A percentile compares a stretch with the other conserved stretches of the same genome.
phyloP scores from a whole-genome alignment of 2,113 vertebrate genomes.

The Pristiophorus japonicus region DNA sequence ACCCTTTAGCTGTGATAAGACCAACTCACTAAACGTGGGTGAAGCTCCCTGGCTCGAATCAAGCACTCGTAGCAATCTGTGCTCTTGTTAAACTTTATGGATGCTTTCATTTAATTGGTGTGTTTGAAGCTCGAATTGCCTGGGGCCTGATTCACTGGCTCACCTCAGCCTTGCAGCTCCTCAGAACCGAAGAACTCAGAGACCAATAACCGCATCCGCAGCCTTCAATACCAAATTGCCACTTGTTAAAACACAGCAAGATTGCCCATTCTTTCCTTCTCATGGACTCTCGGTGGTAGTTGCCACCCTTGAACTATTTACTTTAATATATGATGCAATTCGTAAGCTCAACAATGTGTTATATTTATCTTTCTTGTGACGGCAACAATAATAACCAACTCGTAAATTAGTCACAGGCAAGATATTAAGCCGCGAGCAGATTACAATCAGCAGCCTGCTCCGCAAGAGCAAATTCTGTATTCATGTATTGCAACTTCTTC shows the following conservation, averaged over 20 bases:
- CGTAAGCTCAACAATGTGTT: background rate
- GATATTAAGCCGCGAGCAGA: background rate
- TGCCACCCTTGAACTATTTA: background rate
- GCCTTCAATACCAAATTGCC: background rate
- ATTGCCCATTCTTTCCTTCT: background rate
- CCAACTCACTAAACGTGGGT: too few relatives aligned
- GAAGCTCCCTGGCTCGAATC: background rate
- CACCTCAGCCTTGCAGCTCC: too few relatives aligned
- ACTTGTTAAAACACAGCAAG: background rate
- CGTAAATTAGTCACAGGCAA: background rate
- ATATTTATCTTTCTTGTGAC: background rate
- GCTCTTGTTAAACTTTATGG: too few relatives aligned
- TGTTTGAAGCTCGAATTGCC: too few relatives aligned
- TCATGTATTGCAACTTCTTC: background rate
- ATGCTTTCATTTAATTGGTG: too few relatives aligned
- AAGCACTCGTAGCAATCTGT: background rate
- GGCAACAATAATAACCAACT: background rate
- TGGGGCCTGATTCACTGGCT: too few relatives aligned
- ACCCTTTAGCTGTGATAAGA: too few relatives aligned
- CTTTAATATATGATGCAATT: background rate
- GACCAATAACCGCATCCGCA: too few relatives aligned
- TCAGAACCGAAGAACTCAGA: too few relatives aligned
- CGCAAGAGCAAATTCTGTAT: background rate
- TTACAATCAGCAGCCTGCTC: background rate
- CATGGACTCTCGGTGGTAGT: background rate